Evolutionary conservation across 1,140 invertebrate genomes (phyloP).

Genomic region (Drosophila repletoides): DNA sequence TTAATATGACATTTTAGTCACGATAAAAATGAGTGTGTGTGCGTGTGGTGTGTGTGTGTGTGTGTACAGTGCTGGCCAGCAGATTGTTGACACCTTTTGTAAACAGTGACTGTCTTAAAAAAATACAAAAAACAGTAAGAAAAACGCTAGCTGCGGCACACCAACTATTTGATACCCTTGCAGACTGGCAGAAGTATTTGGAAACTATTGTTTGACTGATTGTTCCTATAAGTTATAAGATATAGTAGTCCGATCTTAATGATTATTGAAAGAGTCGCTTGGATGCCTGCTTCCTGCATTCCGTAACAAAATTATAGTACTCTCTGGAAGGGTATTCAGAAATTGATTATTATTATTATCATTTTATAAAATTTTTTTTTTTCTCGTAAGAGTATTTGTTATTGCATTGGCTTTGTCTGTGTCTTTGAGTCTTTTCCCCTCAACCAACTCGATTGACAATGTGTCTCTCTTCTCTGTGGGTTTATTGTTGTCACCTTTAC

Average conservation of each 20-base stretch:
- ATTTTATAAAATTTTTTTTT: neutral
- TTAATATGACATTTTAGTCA: conserved; percentile 65
- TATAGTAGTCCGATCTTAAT: too few relatives aligned
- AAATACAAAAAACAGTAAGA: too few relatives aligned
- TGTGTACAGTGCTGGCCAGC: conserved; percentile 36
- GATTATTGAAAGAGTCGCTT: too few relatives aligned
- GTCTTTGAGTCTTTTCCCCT: conserved; percentile 15
- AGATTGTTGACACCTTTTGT: conserved; percentile 58
- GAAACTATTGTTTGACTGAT: too few relatives aligned
- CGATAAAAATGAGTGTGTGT: conserved; percentile 22
- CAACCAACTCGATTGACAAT: conserved; percentile 62
- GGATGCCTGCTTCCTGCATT: too few relatives aligned
- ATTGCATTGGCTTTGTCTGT: conserved; percentile 2
- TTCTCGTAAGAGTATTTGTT: neutral
- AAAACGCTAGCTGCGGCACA: too few relatives aligned
- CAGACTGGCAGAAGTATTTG: too few relatives aligned
- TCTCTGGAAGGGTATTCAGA: too few relatives aligned
- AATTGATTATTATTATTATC: conserved; percentile 1
- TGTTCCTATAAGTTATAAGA: too few relatives aligned
- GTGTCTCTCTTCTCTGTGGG: conserved; percentile 65
- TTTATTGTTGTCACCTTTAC: conserved; percentile 56
- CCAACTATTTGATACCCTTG: too few relatives aligned
- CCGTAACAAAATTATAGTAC: too few relatives aligned
- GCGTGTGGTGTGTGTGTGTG: conserved; percentile 2
- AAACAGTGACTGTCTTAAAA: conserved; percentile 53